Base-by-base conservation (phyloP, 2,113 vertebrate species). In the Otus sunia region DNA sequence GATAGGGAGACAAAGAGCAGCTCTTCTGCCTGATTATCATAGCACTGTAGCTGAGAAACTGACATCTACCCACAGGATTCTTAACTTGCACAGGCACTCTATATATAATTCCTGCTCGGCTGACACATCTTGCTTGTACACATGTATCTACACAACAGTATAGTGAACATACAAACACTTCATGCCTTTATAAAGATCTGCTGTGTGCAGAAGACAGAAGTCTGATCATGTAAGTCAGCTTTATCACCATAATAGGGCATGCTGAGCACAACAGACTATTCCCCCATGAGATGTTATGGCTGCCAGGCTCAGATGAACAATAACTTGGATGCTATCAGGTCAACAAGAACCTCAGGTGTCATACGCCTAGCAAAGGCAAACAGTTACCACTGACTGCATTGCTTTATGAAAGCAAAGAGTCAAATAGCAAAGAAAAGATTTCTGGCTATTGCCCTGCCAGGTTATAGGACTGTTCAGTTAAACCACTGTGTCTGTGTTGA, bases 81-180 rank as follows among this genome's bases (percentile, higher is more conserved):
- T 71, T 39, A 80, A 84, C n/a, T 72, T 79, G 50, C 63, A 95
- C 19, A 73, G 30, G 39, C 62, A 76, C 30, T 66, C 25, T 29
- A 1, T 11, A 64, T 25, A 56, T 58, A 74, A 80, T 25, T 53
- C 71, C 41, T 0, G 1, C 45, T 77, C 1, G 0, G n/a, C 11
- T 89, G 68, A 71, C n/a, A 29, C 13, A 60, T 36, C 52, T 77
- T 67, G 32, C 41, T 74, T 0, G 1, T n/a, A 88, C 6, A 26
- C 18, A 14, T 21, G 5, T 27, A 79, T 26, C 66, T 52, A 68
- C 56, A 72, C 34, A 56, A 50, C 10, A 71, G 14, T 2, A n/a
- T 2, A 60, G 22, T 8, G 29, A 71, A 84, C 1, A 5, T 37
- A 74, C 53, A 58, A 80, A 69, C 41, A 34, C 37, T 52, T 69